Evolutionary conservation across 2,888 invertebrate species (phyloP).

Genomic region (Eremobia ochroleuca): DNA sequence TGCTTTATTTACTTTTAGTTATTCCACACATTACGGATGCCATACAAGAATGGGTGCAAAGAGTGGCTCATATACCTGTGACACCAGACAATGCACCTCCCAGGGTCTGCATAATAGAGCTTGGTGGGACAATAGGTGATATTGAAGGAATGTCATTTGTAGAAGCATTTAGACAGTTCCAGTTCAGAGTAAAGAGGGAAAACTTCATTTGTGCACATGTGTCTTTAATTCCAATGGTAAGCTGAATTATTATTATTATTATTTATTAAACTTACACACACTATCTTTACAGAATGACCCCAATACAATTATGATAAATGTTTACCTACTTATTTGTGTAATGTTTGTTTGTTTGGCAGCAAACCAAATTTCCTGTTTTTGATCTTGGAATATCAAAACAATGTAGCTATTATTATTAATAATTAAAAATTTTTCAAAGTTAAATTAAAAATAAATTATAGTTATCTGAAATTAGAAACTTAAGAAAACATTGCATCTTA

Average conservation of each 20-base stretch:
- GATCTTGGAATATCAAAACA: slow-evolving; percentile 5
- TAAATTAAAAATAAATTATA: background rate
- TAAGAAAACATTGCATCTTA: background rate
- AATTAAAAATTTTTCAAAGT: background rate
- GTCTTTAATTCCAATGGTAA: slow-evolving; percentile 97
- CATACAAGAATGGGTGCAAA: slow-evolving; percentile 99
- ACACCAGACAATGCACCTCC: slow-evolving; percentile 92
- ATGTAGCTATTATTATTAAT: background rate
- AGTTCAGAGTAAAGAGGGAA: slow-evolving; percentile 97
- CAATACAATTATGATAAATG: too few species aligned
- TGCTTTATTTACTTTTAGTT: slow-evolving; percentile 90
- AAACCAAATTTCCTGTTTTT: background rate
- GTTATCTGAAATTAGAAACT: background rate
- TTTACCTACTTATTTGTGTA: background rate
- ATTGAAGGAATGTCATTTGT: slow-evolving; percentile 99
- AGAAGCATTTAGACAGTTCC: slow-evolving; percentile 99
- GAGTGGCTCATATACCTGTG: slow-evolving; percentile 97
- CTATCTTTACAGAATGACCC: too few species aligned
- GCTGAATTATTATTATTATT: too few species aligned
- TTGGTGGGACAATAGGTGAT: slow-evolving; percentile 99
- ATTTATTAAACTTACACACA: too few species aligned
- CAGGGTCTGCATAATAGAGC: slow-evolving; percentile 96
- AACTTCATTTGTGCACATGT: slow-evolving; percentile 99
- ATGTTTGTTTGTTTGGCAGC: background rate
- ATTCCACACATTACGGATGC: slow-evolving; percentile 99